phyloP scores from a whole-genome alignment of 2,797 vertebrate genomes.

The Melopsittacus undulatus region DNA sequence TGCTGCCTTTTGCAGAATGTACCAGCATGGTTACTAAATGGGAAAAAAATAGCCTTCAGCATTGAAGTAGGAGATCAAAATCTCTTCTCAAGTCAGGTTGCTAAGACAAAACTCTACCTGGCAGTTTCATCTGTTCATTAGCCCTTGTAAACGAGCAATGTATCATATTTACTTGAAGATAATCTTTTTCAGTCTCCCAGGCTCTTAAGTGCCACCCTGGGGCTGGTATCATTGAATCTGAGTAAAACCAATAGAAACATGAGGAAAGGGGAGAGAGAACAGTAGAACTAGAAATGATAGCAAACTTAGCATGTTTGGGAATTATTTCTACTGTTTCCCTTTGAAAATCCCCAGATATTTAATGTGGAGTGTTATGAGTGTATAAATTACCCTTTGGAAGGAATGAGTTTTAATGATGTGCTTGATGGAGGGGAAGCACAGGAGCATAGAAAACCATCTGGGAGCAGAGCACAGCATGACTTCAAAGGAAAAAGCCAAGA shows the following conservation, averaged over 20 bases:
- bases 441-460: conserved; percentile 34
- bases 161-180: conserved; percentile 33
- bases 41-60: conserved; percentile 9
- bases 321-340: conserved; percentile 35
- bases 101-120: conserved; percentile 1
- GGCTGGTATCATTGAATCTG: not conserved
- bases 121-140: conserved; percentile 14
- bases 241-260: conserved; percentile 17
- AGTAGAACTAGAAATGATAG: not conserved
- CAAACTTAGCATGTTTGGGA: conserved; percentile 52
- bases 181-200: not conserved
- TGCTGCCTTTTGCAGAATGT: not conserved
- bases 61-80: conserved; percentile 34
- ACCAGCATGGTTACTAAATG: not conserved
- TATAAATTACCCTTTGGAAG: conserved; percentile 50
- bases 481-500: conserved; percentile 46
- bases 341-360: conserved; percentile 51
- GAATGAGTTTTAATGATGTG: conserved; percentile 50
- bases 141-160: conserved; percentile 14
- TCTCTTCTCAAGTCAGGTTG: conserved; percentile 14
- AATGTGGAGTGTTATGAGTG: conserved; percentile 3
- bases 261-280: not conserved
- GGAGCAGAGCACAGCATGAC: not conserved
- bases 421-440: conserved; percentile 36
- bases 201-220: not conserved